phyloP scores from a whole-genome alignment of 2,888 invertebrate genomes.

The Stenodema calcarata region DNA sequence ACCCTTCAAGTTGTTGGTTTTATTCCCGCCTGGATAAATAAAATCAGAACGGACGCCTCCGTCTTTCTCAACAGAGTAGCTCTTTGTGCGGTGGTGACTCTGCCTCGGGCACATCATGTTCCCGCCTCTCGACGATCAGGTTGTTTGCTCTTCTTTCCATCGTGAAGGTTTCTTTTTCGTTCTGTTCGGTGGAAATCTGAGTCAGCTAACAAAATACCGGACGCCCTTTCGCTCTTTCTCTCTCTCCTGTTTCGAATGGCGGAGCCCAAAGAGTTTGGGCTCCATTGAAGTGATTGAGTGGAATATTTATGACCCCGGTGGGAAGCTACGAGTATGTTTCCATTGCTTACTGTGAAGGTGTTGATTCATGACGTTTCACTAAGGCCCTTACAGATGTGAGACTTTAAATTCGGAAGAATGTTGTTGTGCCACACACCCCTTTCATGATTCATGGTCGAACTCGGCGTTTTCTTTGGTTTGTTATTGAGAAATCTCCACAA shows the following conservation, averaged over 20 bases:
- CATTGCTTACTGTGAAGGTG: background rate
- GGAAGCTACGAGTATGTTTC: background rate
- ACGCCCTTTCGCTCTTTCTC: background rate
- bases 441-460: too few relatives aligned
- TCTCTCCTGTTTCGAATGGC: background rate
- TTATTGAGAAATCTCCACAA: too few relatives aligned
- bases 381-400: background rate
- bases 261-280: background rate
- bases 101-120: background rate
- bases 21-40: conserved; percentile 27
- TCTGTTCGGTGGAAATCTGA: background rate
- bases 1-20: conserved; percentile 27
- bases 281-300: background rate
- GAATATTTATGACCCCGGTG: background rate
- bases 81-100: conserved; percentile 15
- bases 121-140: background rate
- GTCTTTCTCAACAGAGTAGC: background rate
- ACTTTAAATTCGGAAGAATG: background rate
- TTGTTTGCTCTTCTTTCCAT: conserved; percentile 20
- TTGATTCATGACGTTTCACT: background rate
- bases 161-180: conserved; percentile 4
- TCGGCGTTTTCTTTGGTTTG: too few relatives aligned
- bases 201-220: conserved; percentile 21
- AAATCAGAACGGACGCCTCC: background rate
- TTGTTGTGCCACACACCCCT: too few relatives aligned